Percentiles rank a stretch among this genome's conserved stretches.
phyloP scores from a whole-genome alignment of 2,113 vertebrate species.

The Columbina picui region DNA sequence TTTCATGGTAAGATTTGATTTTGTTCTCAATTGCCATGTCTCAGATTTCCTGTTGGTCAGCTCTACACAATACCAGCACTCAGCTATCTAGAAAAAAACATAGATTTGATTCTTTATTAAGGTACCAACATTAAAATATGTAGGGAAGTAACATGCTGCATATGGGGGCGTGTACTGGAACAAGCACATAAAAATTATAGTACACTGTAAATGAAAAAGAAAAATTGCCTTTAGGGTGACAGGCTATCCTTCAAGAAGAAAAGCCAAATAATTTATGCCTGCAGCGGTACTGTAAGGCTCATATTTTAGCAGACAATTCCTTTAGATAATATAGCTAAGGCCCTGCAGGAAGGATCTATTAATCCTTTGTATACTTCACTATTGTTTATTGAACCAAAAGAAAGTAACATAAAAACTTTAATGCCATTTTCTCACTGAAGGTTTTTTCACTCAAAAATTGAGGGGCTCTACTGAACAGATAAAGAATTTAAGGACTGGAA shows the following conservation, averaged over 20 bases:
- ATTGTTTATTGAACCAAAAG: slow-evolving; percentile 54
- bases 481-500: slow-evolving; percentile 40
- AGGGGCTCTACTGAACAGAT: slow-evolving; percentile 45
- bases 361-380: slow-evolving; percentile 43
- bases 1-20: background rate
- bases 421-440: slow-evolving; percentile 33
- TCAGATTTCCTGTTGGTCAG: background rate
- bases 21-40: background rate
- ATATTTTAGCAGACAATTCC: slow-evolving; percentile 59
- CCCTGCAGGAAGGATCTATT: slow-evolving; percentile 44
- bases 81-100: background rate
- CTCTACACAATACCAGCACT: background rate
- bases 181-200: slow-evolving; percentile 34
- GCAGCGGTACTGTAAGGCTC: slow-evolving; percentile 8
- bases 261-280: slow-evolving; percentile 65
- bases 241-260: slow-evolving; percentile 64
- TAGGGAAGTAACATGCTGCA: background rate
- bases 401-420: slow-evolving; percentile 57
- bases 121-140: background rate
- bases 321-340: slow-evolving; percentile 42
- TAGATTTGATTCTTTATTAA: background rate
- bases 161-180: background rate
- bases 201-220: slow-evolving; percentile 60
- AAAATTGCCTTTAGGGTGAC: slow-evolving; percentile 52
- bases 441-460: slow-evolving; percentile 31